Percentiles rank a stretch among this genome's conserved stretches.
phyloP scores from a whole-genome alignment of 2,797 vertebrate species.

The Buphagus erythrorhynchus region DNA sequence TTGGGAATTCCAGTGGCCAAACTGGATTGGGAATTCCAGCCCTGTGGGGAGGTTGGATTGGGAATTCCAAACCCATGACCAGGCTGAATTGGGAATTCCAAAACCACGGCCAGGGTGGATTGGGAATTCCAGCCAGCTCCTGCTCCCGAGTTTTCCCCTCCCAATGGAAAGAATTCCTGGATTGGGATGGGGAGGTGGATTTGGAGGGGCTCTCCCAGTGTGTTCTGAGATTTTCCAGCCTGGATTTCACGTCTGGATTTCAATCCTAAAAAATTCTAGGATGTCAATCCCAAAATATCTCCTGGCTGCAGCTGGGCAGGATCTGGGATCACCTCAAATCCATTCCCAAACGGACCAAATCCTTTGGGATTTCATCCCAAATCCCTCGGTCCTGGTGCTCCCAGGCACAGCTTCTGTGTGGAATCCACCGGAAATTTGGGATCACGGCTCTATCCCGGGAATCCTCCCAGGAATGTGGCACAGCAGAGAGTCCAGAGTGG shows the following conservation, averaged over 20 bases:
- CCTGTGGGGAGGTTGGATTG: fast-evolving
- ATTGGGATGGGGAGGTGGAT: neutral
- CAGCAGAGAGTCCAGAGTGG: fast-evolving
- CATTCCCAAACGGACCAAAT: neutral
- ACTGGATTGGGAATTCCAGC: neutral
- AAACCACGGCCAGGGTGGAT: fast-evolving
- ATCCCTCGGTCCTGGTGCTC: fast-evolving
- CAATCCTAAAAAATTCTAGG: neutral
- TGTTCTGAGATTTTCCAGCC: neutral
- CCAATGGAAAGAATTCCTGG: fast-evolving
- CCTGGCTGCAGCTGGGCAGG: fast-evolving
- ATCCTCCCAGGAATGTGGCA: neutral
- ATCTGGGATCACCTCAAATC: neutral
- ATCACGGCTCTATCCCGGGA: fast-evolving
- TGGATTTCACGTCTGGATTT: neutral
- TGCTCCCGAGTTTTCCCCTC: neutral
- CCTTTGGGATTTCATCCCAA: neutral
- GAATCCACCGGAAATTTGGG: fast-evolving
- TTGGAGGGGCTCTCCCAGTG: fast-evolving
- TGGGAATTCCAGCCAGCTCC: neutral
- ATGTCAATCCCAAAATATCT: neutral
- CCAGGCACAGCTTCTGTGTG: fast-evolving
- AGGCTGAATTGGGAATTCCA: neutral
- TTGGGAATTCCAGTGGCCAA: neutral
- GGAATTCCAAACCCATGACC: neutral